A percentile compares a stretch with the other conserved stretches of the same genome.
Conservation (phyloP, 2,113 vertebrate genomes). For the Hucho hucho region DNA sequence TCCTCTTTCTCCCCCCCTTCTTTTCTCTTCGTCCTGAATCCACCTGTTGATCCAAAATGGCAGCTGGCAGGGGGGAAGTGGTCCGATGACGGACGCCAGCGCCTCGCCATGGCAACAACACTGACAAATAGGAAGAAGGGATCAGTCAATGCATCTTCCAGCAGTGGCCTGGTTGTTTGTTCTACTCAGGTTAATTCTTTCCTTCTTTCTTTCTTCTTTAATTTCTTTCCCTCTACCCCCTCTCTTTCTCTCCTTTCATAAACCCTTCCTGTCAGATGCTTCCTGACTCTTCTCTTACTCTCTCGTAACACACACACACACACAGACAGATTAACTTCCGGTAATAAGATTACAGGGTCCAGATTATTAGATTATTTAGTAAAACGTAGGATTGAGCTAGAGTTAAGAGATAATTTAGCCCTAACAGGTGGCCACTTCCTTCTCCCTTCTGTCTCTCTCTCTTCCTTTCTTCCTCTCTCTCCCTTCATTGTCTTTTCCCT, state of each 20-base stretch:
- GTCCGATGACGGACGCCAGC: slow-evolving; percentile 50
- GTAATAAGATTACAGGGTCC: background rate
- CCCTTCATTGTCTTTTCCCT: background rate
- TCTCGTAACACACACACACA: background rate
- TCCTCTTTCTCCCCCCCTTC: slow-evolving; percentile 5
- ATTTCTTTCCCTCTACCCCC: no score
- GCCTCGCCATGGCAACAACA: slow-evolving; percentile 53
- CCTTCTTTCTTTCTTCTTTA: no score
- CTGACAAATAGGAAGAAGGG: background rate
- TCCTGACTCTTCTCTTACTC: no score
- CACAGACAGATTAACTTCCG: background rate
- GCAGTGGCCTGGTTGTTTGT: no score
- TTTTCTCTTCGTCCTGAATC: no score
- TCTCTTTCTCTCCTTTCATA: no score
- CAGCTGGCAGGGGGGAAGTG: slow-evolving; percentile 46
- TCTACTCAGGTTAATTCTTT: no score
- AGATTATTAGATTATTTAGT: background rate
- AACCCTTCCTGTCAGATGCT: no score
- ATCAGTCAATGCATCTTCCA: background rate
- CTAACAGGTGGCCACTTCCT: background rate
- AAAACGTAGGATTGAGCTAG: background rate
- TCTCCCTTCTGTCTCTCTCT: background rate
- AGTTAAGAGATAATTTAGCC: slow-evolving; percentile 1
- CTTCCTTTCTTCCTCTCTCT: background rate
- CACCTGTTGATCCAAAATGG: slow-evolving; percentile 33